Evolutionary conservation across 1,140 invertebrate species (phyloP).

Genomic region (Grapholita molesta): DNA sequence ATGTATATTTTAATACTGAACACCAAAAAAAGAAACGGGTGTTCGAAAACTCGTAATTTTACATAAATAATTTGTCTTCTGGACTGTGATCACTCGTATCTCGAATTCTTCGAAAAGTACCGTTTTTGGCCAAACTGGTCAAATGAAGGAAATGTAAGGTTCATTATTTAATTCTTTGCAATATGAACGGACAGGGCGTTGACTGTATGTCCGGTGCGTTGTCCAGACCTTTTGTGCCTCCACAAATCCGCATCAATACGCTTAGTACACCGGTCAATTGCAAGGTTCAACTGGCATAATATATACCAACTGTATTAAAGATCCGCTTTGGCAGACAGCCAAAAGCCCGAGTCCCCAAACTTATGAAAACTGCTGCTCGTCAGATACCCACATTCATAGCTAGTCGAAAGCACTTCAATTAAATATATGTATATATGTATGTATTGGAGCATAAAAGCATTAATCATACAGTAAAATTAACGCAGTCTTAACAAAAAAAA

Average conservation of each 20-base stretch:
- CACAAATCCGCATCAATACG: background rate
- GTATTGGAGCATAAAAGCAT: too few species aligned
- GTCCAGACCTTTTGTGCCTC: background rate
- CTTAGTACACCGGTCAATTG: background rate
- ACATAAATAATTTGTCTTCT: too few species aligned
- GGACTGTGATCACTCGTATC: background rate
- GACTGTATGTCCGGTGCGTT: background rate
- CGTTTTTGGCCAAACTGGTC: slow-evolving; percentile 2
- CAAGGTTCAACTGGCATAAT: background rate
- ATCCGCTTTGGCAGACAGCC: background rate
- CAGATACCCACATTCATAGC: too few species aligned
- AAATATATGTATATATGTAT: too few species aligned
- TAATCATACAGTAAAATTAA: too few species aligned
- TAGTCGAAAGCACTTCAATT: too few species aligned
- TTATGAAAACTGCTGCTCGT: too few species aligned
- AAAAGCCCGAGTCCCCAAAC: too few species aligned
- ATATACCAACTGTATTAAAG: background rate
- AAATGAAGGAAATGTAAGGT: background rate
- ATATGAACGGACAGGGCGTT: slow-evolving; percentile 2
- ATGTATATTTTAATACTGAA: too few species aligned
- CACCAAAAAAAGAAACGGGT: too few species aligned
- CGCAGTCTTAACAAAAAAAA: too few species aligned
- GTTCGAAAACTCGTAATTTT: too few species aligned
- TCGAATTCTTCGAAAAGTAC: background rate
- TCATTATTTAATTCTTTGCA: background rate